Conservation (phyloP, 2,888 invertebrate genomes). For the Phytoseiulus persimilis region DNA sequence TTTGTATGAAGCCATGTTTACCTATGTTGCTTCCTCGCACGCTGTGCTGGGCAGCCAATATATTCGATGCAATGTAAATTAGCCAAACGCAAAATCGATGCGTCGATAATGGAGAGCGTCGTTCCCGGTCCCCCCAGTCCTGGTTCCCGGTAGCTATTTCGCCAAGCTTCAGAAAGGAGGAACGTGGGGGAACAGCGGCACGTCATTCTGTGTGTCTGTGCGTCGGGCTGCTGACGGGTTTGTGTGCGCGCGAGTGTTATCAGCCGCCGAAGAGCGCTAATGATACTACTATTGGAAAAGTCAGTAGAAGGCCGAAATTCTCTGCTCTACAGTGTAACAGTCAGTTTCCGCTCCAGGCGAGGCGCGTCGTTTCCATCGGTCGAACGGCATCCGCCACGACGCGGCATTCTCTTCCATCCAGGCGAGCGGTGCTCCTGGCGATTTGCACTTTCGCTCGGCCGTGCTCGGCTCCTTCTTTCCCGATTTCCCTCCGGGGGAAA, state of each 20-base stretch:
- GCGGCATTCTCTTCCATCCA: too few relatives aligned
- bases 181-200: neutral
- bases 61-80: neutral
- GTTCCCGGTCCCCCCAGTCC: neutral
- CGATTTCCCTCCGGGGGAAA: too few relatives aligned
- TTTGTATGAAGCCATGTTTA: neutral
- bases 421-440: too few relatives aligned
- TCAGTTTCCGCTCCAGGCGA: neutral
- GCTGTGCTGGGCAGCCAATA: neutral
- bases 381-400: too few relatives aligned
- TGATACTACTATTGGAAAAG: neutral
- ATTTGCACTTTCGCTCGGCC: too few relatives aligned
- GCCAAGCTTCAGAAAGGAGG: neutral
- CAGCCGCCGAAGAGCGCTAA: neutral
- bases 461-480: too few relatives aligned
- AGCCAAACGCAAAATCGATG: neutral
- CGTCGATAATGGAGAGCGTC: neutral
- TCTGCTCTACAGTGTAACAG: neutral
- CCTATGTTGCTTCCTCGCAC: neutral
- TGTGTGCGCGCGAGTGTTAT: neutral
- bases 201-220: neutral
- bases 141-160: neutral
- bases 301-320: neutral
- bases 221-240: neutral
- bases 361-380: neutral